A percentile compares a stretch with the other conserved stretches of the same genome.
These are phyloP conservation scores for Silurus aristotelis DNA, from an alignment of 2,797 vertebrate genomes.

Conservation along the genomic window DNA sequence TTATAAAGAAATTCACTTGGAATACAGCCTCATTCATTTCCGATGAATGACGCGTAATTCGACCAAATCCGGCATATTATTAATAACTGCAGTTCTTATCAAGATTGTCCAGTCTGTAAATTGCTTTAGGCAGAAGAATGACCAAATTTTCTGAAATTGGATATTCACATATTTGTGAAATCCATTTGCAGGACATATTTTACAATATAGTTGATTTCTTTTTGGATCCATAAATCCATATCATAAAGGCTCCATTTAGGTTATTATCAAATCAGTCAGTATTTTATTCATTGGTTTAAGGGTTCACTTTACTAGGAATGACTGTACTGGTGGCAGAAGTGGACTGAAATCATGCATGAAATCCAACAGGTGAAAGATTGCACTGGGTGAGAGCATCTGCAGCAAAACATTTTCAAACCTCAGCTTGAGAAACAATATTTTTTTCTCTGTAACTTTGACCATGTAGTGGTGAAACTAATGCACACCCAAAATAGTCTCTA, in stretches of 20 bases:
- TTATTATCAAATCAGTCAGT: not conserved
- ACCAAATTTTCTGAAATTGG: not conserved
- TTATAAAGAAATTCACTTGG: conserved; percentile 13
- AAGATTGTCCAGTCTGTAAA: not conserved
- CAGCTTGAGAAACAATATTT: not conserved
- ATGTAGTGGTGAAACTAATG: not conserved
- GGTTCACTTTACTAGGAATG: not conserved
- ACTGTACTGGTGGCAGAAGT: not conserved
- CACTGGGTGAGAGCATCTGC: not conserved
- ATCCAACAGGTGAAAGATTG: not conserved
- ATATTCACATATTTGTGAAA: not conserved
- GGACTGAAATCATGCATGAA: not conserved
- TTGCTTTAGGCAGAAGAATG: not conserved
- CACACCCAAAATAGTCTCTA: too few species aligned
- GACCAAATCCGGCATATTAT: not conserved
- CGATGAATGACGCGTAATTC: not conserved
- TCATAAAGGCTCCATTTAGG: not conserved
- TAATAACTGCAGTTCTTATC: not conserved
- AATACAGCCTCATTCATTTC: conserved; percentile 16
- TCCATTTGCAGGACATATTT: not conserved
- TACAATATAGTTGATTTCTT: not conserved
- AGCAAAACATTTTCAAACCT: not conserved
- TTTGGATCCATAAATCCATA: not conserved
- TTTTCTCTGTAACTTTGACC: not conserved
- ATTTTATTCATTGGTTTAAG: not conserved